These are phyloP conservation scores for Microchirus variegatus DNA, from an alignment of 2,797 vertebrate species.

Conservation along the genomic window DNA sequence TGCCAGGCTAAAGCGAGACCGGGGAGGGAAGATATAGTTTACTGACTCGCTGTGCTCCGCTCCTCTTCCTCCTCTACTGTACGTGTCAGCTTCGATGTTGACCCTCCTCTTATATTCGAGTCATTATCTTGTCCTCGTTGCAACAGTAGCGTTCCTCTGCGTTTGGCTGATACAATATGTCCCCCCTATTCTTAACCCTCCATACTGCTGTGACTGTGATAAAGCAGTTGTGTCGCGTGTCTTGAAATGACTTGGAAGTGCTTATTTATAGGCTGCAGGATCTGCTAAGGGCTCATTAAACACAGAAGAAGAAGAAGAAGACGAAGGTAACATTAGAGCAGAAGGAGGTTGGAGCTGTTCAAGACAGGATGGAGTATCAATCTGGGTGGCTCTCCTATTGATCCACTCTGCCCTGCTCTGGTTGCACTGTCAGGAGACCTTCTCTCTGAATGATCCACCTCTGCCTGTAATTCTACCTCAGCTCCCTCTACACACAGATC, in stretches of 20 bases:
- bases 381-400: slow-evolving; percentile 73
- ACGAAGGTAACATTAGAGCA: slow-evolving; percentile 63
- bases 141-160: slow-evolving; percentile 25
- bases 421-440: slow-evolving; percentile 67
- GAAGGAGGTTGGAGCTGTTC: slow-evolving; percentile 63
- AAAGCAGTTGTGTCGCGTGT: slow-evolving; percentile 29
- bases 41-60: slow-evolving; percentile 10
- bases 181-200: slow-evolving; percentile 33
- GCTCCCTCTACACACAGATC: slow-evolving; percentile 29
- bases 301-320: slow-evolving; percentile 31
- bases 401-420: slow-evolving; percentile 71
- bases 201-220: slow-evolving; percentile 13
- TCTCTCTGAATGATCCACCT: slow-evolving; percentile 54
- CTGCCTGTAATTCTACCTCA: slow-evolving; percentile 54
- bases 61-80: slow-evolving; percentile 17
- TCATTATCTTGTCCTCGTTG: slow-evolving; percentile 43
- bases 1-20: slow-evolving; percentile 43
- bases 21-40: slow-evolving; percentile 43
- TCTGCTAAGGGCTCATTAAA: slow-evolving; percentile 41
- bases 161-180: slow-evolving; percentile 25
- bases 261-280: slow-evolving; percentile 58
- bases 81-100: slow-evolving; percentile 17
- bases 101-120: slow-evolving; percentile 39
- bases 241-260: slow-evolving; percentile 49
- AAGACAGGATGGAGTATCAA: slow-evolving; percentile 72